Conservation (phyloP, 2,113 vertebrate species). For the Rhea pennata region DNA sequence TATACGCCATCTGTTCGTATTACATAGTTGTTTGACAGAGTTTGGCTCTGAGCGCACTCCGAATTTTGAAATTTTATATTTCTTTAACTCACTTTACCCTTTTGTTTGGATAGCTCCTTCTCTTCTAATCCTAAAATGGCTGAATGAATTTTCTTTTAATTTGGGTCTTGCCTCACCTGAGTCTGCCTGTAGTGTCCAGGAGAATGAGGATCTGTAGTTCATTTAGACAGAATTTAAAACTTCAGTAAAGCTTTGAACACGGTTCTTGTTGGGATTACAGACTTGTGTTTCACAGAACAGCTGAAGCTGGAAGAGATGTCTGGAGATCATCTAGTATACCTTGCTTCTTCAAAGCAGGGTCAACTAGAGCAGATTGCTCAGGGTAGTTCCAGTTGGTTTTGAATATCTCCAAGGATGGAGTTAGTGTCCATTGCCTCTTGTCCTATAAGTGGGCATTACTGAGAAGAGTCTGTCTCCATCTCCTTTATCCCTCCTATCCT, state of each 20-base stretch:
- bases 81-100: neutral
- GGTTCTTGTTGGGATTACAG: neutral
- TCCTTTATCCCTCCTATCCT: no score
- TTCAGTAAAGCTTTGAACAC: neutral
- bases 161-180: neutral
- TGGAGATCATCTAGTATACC: neutral
- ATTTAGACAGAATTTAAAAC: neutral
- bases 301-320: neutral
- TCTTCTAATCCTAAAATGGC: neutral
- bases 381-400: no score
- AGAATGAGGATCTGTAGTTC: neutral
- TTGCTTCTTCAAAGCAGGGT: neutral
- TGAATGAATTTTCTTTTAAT: neutral
- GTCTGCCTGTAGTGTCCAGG: neutral
- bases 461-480: no score
- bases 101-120: neutral
- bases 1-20: neutral
- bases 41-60: neutral
- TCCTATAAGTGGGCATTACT: no score
- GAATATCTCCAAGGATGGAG: neutral
- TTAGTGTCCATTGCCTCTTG: no score
- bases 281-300: neutral
- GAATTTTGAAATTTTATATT: neutral
- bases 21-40: neutral
- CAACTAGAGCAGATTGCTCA: neutral